Evolutionary conservation across 2,888 invertebrate species (phyloP), one percentile per base, ranked within the genome.

Genomic region (Polydrusus tereticollis): DNA sequence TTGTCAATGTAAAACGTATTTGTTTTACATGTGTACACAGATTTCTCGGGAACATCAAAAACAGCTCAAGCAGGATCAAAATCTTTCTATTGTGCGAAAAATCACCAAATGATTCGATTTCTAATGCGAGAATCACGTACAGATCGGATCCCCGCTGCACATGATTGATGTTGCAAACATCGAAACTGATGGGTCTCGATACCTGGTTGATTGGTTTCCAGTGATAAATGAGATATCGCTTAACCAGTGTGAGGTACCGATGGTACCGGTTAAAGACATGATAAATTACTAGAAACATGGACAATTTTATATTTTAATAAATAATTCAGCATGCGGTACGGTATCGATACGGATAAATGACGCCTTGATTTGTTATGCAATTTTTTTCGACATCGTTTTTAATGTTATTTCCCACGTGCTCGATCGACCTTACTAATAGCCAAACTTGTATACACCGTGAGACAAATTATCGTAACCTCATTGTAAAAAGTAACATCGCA

Each of bases 141-240:
- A 6, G 45, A 57, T 78, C 76, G 71, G 36, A 60, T 62, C 77
- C 78, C 80, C 77, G 78, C 76, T 66, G 80, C 73, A 76, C 73
- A 76, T 83, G 83, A 83, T 83, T 83, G 81, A 83, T 83, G 82
- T 77, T 79, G 77, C 79, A 80, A 80, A 81, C 78, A 81, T 80
- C 78, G 77, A 76, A 81, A 80, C 79, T 80, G 83, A 84, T 83
- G 81, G 82, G 77, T 81, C 81, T 82, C 81, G 83, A 82, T 81
- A 81, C 80, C 80, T 83, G 83, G 83, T 81, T 83, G 84, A 85
- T 84, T 84, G 84, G 82, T 82, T 83, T 79, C 76, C 74, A 76
- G 81, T 84, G 84, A 85, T 85, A 84, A 84, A 85, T 85, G 84
- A 83, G 83, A 83, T 83, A 83, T 83, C 81, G 80, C 76, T 79